Percentiles rank a stretch among this genome's conserved stretches.
Conservation (phyloP, 2,797 vertebrate genomes). For the Onychomys arenicola region DNA sequence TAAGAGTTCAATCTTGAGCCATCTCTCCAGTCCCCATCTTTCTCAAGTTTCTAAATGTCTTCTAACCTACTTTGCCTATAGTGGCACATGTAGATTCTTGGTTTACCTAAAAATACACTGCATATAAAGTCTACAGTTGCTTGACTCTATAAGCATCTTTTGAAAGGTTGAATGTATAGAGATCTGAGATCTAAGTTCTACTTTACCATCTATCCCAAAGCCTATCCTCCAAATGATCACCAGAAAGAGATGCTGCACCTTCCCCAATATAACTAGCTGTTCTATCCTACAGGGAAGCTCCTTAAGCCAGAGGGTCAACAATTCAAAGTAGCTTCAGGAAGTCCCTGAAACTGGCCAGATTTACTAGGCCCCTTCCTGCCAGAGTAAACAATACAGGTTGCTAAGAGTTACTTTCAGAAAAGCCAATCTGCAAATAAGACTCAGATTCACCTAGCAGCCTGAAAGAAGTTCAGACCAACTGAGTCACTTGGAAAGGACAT, state of each 20-base stretch:
- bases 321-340: background rate
- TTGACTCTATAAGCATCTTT: background rate
- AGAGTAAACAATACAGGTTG: background rate
- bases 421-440: background rate
- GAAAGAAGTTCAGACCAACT: background rate
- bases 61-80: background rate
- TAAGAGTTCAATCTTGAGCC: background rate
- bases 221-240: background rate
- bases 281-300: background rate
- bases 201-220: background rate
- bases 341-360: background rate
- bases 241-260: background rate
- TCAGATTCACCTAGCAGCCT: too few species aligned
- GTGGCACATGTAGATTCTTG: background rate
- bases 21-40: background rate
- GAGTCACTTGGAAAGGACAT: background rate
- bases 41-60: background rate
- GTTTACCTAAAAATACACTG: background rate
- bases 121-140: background rate
- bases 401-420: background rate
- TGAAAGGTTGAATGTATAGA: background rate
- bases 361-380: background rate
- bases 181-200: background rate
- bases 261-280: background rate
- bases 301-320: background rate